Base-by-base conservation (phyloP, 2,113 vertebrate genomes). In the Bufo bufo region DNA sequence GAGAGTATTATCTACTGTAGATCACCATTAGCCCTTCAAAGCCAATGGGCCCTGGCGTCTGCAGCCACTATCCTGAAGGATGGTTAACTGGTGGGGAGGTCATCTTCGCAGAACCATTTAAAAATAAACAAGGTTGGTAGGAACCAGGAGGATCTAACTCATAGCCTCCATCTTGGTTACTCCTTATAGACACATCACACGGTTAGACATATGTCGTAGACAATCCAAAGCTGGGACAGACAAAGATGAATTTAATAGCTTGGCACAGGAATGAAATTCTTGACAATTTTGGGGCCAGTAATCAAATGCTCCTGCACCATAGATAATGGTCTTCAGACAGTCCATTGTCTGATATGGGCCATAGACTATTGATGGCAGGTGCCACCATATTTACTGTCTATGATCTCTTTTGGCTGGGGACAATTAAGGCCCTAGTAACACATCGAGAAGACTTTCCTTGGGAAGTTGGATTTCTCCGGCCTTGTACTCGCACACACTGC, bases 401-500 rank as follows among this genome's bases (percentile, higher is more conserved):
- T 12, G 9, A n/a, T 12, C 8, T 19, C 10, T n/a, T 33, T 23
- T 23, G n/a, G n/a, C 33, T n/a, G 17, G 65, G 6, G 8, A 4
- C 8, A 17, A 14, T 56, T 20, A 56, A n/a, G 77, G 20, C 0
- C 4, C 52, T 47, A 82, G 10, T 65, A 47, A 10, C 19, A 49
- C 14, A 65, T 61, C 33, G 6, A 5, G 33, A 72, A 47, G 43
- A 45, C 56, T 3, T 10, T 82, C 58, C 59, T 9, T 16, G 4
- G 59, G 59, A 47, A 82, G 59, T 10, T 19, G 56, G 58, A 82
- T 58, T 63, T 82, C 80, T 13, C 45, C 54, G 2, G 52, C 74
- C 14, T n/a, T 23, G 56, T 16, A 59, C 47, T 86, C 74, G 17
- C 85, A 86, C 5, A 86, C 74, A 11, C 45, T 66, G 43, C 75